phyloP scores from a whole-genome alignment of 2,888 invertebrate species.

The Frankliniella intonsa region DNA sequence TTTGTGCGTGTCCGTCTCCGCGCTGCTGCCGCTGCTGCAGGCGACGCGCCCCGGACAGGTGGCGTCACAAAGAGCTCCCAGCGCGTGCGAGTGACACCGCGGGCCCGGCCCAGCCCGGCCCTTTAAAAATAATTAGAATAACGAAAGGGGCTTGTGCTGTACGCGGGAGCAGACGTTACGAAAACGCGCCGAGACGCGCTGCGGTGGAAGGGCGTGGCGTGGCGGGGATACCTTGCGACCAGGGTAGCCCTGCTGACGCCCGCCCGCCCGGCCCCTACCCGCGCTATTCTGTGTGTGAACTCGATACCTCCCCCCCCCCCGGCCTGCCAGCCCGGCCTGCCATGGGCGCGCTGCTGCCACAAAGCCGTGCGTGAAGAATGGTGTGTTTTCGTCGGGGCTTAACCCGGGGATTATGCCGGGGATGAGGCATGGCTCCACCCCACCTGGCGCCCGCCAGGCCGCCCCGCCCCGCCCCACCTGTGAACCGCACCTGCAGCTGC shows the following conservation, averaged over 20 bases:
- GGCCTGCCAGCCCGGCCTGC: neutral
- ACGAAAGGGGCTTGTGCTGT: no score
- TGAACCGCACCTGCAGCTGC: no score
- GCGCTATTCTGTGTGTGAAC: no score
- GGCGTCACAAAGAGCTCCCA: no score
- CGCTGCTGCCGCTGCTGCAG: no score
- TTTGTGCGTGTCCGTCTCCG: neutral
- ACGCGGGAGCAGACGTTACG: no score
- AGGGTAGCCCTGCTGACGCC: neutral
- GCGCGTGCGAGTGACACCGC: neutral
- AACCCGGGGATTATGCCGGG: slow-evolving; percentile 4
- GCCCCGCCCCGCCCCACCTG: neutral
- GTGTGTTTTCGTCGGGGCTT: slow-evolving; percentile 21
- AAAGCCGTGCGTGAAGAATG: slow-evolving; percentile 20
- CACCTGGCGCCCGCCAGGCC: neutral
- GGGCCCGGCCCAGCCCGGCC: neutral
- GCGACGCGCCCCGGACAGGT: no score
- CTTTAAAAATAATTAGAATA: no score
- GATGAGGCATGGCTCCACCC: slow-evolving; percentile 10
- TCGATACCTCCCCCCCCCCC: neutral
- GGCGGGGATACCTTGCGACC: no score
- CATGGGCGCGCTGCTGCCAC: neutral
- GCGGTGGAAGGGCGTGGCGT: no score
- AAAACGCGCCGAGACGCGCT: no score
- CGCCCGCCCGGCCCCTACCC: neutral